Evolutionary conservation across 2,888 invertebrate genomes (phyloP), one percentile per base, ranked within the genome.

Genomic region (Drosophila suboccidentalis): DNA sequence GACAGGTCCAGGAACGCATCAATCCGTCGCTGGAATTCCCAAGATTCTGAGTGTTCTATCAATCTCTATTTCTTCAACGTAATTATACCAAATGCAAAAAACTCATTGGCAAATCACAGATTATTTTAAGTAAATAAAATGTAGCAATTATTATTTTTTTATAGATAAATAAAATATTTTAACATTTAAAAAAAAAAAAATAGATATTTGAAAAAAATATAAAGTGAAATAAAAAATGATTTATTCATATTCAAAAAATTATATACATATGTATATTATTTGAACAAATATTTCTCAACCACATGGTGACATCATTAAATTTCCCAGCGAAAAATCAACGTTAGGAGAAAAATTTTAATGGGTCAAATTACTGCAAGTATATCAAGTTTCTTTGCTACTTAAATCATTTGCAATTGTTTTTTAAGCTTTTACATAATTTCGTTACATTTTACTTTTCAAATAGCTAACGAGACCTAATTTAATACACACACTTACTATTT

Each of bases 391-490:
- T 38, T 32, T 43, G 50, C 50, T 54, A 44, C 34, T 17, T 38
- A 13, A 58, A 50, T 8, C 1, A 29, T 34, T 68, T 68, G 62
- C 62, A 46, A 50, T 62, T 74, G 44, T 55, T 74, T 34, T 41
- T 6, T 39, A 13, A 29, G 43, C 59, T 39, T 53, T 75, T 70
- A 58, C n/a, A 58, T 61, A 36, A 70, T 59, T 44, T 75, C 19
- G 29, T 70, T 50, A 26, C 41, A 47, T 44, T 71, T 41, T n/a
- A 38, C 39, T 61, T 47, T 49, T 43, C 36, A 41, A 36, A 43
- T 51, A 15, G 70, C 53, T 66, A 66, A 51, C 53, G 9, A 53
- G 53, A 72, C 61, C 50, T 68, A 62, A 76, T 69, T 76, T 77
- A 69, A 68, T 51, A 50, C 46, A 50, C 36, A 58, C 49, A 60